Evolutionary conservation across 2,888 invertebrate species (phyloP), one percentile per base, ranked within the genome.

Genomic region (Anaspis maculata): DNA sequence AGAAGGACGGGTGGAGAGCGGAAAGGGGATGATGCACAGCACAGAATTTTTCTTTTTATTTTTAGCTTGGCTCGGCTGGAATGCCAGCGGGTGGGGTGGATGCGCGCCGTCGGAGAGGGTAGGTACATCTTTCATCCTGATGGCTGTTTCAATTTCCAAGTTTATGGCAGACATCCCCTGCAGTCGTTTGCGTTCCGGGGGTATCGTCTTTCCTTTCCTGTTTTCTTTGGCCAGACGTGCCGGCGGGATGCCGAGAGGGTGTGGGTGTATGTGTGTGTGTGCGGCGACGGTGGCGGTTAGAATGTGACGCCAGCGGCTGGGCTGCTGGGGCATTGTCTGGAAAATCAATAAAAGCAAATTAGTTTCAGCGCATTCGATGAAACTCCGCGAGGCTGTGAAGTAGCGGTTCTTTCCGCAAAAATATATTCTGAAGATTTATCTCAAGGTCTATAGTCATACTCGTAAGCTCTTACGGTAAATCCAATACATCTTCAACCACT

Each of bases 71-170:
- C 42, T 44, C 49, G 42, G 44, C n/a, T 44, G 42, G 44, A 49
- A 42, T 46, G 44, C 45, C 45, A n/a, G n/a, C n/a, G n/a, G n/a
- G n/a, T n/a, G n/a, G n/a, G n/a, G n/a, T n/a, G n/a, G n/a, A n/a
- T n/a, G n/a, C n/a, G n/a, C n/a, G n/a, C n/a, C n/a, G n/a, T n/a
- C n/a, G n/a, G n/a, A n/a, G n/a, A n/a, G n/a, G n/a, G n/a, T n/a
- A n/a, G n/a, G n/a, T n/a, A n/a, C n/a, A n/a, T n/a, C n/a, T n/a
- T n/a, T n/a, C n/a, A n/a, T n/a, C n/a, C n/a, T n/a, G 45, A 52
- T 48, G 51, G 53, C 51, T 50, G 50, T 56, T 54, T 54, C 56
- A 54, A 54, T 52, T 54, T 55, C 49, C 48, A 41, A 38, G 44
- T 56, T 56, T 56, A 56, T 51, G 54, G 50, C 48, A 39, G 46